Evolutionary conservation across 2,888 invertebrate species (phyloP), one percentile per base, ranked within the genome.

Genomic region (Clivina fossor): DNA sequence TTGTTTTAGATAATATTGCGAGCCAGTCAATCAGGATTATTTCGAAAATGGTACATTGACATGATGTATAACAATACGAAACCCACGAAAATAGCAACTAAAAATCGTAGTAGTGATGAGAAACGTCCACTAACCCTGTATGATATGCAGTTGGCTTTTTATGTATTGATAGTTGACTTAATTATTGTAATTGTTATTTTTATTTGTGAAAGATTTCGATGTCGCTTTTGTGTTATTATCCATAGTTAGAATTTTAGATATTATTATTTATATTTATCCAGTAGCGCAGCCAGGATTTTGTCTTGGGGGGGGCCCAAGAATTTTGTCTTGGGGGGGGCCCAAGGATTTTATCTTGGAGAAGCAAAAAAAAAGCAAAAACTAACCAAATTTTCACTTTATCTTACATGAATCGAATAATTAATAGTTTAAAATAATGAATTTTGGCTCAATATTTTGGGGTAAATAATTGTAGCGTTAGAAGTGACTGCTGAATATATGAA

Each of bases 1-100:
- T 24, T 7, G 9, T 16, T 18, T 15, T 32, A 47, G 32, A 24
- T 53, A 16, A 44, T 53, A 11, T 43, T 53, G 24, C 43, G 19
- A 13, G 44, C 53, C 22, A 41, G 32, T n/a, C 43, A 74, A 58
- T 70, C 70, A 1, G 78, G 77, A 2, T 61, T 78, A 7, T 63
- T 69, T 2, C 32, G 61, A 1, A 70, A 75, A 61, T 78, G 77
- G 77, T 71, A 71, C 44, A 41, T 64, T 1, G 69, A 72, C 38
- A 66, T 71, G 13, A 63, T 24, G 8, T 18, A 11, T 16, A 53
- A 53, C 26, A 24, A 32, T 19, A 53, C 53, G 5, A 41, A 26
- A 26, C 28, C 7, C 15, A n/a, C n/a, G n/a, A n/a, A n/a, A n/a
- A n/a, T n/a, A n/a, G n/a, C n/a, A n/a, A 19, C 16, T 22, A 20